phyloP scores from a whole-genome alignment of 2,113 vertebrate genomes.

The Poecile atricapillus region DNA sequence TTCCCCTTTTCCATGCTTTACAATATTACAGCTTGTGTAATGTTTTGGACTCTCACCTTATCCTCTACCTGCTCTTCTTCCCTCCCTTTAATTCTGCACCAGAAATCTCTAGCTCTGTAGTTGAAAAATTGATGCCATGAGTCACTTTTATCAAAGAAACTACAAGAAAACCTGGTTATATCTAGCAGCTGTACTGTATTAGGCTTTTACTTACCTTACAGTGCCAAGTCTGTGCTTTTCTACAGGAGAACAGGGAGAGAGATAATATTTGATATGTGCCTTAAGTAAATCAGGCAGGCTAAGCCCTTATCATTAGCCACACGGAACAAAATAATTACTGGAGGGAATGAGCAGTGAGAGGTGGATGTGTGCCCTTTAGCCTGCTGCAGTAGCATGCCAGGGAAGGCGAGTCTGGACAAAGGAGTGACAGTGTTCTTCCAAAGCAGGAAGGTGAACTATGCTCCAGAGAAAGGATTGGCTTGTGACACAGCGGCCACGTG shows the following conservation, averaged over 20 bases:
- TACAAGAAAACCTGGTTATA: background rate
- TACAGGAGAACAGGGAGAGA: background rate
- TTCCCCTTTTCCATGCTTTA: background rate
- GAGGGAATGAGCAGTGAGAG: background rate
- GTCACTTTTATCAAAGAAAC: background rate
- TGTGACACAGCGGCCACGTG: rapidly evolving
- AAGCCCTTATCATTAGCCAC: background rate
- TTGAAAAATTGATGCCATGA: background rate
- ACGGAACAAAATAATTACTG: background rate
- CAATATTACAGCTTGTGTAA: background rate
- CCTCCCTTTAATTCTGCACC: background rate
- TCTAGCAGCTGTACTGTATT: background rate
- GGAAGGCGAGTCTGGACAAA: background rate
- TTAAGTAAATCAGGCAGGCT: background rate
- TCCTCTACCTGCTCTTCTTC: background rate
- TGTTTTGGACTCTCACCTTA: background rate
- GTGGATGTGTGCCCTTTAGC: background rate
- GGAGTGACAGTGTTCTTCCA: background rate
- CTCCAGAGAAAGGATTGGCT: background rate
- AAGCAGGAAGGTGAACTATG: rapidly evolving
- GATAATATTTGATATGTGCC: background rate
- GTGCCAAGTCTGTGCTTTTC: background rate
- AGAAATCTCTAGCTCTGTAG: background rate
- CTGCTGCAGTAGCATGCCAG: rapidly evolving
- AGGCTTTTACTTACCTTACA: background rate